A percentile compares a stretch with the other conserved stretches of the same genome.
phyloP scores from a whole-genome alignment of 2,113 vertebrate genomes.

The Rhegmatorhina hoffmannsi region DNA sequence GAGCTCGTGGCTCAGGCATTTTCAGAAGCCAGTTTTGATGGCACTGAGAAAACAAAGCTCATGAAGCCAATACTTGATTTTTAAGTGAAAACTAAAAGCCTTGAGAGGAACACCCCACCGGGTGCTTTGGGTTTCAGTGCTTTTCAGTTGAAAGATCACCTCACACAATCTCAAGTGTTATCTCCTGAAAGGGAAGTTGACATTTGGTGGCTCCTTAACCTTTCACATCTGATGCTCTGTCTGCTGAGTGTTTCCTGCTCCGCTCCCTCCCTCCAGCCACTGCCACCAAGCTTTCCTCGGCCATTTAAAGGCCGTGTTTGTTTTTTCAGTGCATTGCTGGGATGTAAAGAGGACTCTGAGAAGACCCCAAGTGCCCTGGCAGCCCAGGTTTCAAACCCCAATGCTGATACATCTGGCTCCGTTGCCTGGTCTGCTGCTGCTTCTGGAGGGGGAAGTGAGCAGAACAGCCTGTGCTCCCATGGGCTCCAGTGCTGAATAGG shows the following conservation, averaged over 20 bases:
- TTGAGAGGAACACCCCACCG: fast-evolving
- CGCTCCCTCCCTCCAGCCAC: background rate
- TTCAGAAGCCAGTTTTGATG: background rate
- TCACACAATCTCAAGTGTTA: background rate
- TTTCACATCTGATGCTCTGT: background rate
- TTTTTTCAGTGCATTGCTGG: background rate
- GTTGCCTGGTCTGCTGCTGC: background rate
- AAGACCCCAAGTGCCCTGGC: background rate
- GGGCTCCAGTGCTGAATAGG: background rate
- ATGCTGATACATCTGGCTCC: background rate
- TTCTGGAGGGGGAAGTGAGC: background rate
- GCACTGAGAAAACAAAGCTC: background rate
- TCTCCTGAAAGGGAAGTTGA: constrained; percentile 51
- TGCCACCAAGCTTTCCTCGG: background rate
- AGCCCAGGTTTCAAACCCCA: background rate
- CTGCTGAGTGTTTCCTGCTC: constrained; percentile 41
- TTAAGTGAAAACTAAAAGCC: background rate
- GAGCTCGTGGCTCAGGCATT: background rate
- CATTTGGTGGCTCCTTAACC: constrained; percentile 53
- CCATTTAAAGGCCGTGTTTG: background rate
- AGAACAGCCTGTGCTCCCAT: fast-evolving
- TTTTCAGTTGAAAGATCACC: background rate
- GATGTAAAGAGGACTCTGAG: background rate
- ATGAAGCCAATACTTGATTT: background rate
- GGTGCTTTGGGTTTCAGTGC: background rate